These are phyloP conservation scores for Caenorhabditis briggsae DNA, from an alignment of 1,140 invertebrate genomes.

Conservation along the genomic window DNA sequence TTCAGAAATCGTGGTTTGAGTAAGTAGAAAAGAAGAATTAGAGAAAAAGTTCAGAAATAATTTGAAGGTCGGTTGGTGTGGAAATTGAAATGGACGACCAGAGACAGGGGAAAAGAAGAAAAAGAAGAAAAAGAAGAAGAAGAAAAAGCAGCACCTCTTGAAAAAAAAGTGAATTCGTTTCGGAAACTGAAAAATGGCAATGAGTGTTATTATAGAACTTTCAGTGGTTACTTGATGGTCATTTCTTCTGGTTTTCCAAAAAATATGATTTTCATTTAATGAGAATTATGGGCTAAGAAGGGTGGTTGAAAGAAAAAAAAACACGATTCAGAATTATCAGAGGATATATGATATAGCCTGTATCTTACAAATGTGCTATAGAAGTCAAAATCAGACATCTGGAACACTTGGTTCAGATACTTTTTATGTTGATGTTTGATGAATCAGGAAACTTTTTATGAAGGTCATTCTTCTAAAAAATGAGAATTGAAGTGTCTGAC, in stretches of 20 bases:
- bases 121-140: constrained; percentile 27
- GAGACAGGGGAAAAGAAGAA: background rate
- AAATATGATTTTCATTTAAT: background rate
- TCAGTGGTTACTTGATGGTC: background rate
- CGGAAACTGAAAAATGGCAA: background rate
- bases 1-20: background rate
- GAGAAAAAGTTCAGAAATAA: constrained; percentile 27
- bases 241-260: background rate
- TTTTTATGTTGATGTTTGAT: background rate
- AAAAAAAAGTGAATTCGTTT: constrained; percentile 7
- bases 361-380: background rate
- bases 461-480: constrained; percentile 4
- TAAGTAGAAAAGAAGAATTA: background rate
- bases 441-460: background rate
- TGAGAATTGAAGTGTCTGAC: background rate
- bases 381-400: background rate
- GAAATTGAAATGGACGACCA: background rate
- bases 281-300: background rate
- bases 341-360: background rate
- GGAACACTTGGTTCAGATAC: background rate
- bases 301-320: background rate
- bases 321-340: background rate
- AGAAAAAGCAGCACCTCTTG: constrained; percentile 28
- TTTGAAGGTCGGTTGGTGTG: constrained; percentile 3
- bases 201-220: background rate